phyloP scores from a whole-genome alignment of 2,113 vertebrate species.

The Lophius piscatorius region DNA sequence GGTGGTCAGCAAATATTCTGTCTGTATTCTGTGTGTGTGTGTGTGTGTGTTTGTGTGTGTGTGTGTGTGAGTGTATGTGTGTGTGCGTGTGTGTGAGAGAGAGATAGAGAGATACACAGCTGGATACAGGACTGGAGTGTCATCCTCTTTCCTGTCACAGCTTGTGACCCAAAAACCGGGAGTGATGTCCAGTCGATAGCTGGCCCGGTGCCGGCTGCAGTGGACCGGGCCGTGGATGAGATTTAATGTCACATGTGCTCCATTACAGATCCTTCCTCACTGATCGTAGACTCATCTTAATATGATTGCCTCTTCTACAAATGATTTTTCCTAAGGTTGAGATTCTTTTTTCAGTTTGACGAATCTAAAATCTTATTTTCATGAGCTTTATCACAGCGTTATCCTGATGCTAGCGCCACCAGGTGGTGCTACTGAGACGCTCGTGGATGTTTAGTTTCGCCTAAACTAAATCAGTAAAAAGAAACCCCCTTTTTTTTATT shows the following conservation, averaged over 20 bases:
- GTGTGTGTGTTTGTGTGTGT: conserved; percentile 16
- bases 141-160: conserved; percentile 65
- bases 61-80: conserved; percentile 11
- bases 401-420: too few species aligned
- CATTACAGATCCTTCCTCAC: conserved; percentile 6
- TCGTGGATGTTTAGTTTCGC: too few species aligned
- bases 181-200: conserved; percentile 63
- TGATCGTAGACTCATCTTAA: conserved; percentile 8
- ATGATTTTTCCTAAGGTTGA: too few species aligned
- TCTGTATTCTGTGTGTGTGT: conserved; percentile 16
- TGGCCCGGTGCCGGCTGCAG: conserved; percentile 59
- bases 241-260: conserved; percentile 16
- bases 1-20: conserved; percentile 68
- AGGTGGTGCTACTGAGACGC: too few species aligned
- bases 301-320: too few species aligned
- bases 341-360: too few species aligned
- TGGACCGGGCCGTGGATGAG: conserved; percentile 28
- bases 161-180: conserved; percentile 73
- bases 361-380: too few species aligned
- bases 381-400: too few species aligned
- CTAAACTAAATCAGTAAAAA: too few species aligned
- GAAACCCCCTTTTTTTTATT: too few species aligned
- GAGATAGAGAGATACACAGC: conserved; percentile 12
- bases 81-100: conserved; percentile 15
- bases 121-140: conserved; percentile 45